Evolutionary conservation across 2,797 vertebrate species (phyloP).

Genomic region (Triplophysa yarkandensis): DNA sequence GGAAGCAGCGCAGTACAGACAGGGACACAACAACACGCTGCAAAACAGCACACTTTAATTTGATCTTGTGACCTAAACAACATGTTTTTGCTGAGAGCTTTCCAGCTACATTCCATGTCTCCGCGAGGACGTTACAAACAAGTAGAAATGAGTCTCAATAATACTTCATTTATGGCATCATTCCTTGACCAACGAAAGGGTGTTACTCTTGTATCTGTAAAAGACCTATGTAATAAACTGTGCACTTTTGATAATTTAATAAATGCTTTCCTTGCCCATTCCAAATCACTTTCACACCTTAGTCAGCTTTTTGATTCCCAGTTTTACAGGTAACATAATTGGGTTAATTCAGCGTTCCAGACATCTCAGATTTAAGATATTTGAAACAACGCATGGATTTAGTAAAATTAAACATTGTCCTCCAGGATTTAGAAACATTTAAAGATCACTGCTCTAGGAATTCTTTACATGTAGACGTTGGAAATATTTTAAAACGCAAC

Average conservation of each 20-base stretch:
- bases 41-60: slow-evolving; percentile 28
- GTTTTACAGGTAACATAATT: no score
- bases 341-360: no score
- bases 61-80: slow-evolving; percentile 36
- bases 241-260: neutral
- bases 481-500: no score
- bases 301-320: neutral
- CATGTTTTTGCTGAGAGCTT: slow-evolving; percentile 11
- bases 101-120: neutral
- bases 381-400: no score
- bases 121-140: neutral
- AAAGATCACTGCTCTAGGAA: no score
- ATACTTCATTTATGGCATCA: neutral
- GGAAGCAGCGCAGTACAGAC: neutral
- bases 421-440: no score
- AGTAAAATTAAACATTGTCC: no score
- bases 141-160: neutral
- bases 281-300: no score
- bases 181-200: neutral
- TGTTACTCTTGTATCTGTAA: neutral
- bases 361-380: no score
- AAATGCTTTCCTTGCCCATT: neutral
- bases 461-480: no score
- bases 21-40: slow-evolving; percentile 2
- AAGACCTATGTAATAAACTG: neutral